phyloP scores from a whole-genome alignment of 2,888 invertebrate species.

The Sisyra nigra region DNA sequence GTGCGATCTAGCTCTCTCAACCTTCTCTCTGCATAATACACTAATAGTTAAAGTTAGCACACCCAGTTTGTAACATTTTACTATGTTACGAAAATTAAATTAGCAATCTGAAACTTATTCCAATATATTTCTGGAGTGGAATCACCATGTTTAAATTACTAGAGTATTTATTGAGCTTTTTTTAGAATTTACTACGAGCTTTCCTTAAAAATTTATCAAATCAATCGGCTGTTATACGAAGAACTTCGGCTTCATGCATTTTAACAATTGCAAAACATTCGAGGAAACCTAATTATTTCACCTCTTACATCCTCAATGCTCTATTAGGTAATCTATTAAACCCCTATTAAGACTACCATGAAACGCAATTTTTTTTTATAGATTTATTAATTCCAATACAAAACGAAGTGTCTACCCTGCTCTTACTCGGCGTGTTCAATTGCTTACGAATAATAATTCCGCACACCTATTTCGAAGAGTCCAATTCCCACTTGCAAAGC shows the following conservation, averaged over 20 bases:
- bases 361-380: too few relatives aligned
- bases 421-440: slow-evolving; percentile 47
- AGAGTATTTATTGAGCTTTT: slow-evolving; percentile 11
- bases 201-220: slow-evolving; percentile 46
- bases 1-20: too few relatives aligned
- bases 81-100: too few relatives aligned
- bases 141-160: too few relatives aligned
- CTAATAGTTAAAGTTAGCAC: too few relatives aligned
- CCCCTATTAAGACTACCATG: too few relatives aligned
- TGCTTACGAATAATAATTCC: slow-evolving; percentile 47
- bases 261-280: slow-evolving; percentile 65
- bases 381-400: slow-evolving; percentile 18
- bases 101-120: too few relatives aligned
- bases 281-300: slow-evolving; percentile 49
- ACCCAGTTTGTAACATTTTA: too few relatives aligned
- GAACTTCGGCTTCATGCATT: slow-evolving; percentile 68
- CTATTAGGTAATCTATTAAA: slow-evolving; percentile 41
- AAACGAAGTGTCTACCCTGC: slow-evolving; percentile 26
- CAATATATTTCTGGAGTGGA: too few relatives aligned
- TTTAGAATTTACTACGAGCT: slow-evolving; percentile 46
- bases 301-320: slow-evolving; percentile 46
- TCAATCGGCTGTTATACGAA: slow-evolving; percentile 55
- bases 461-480: slow-evolving; percentile 10
- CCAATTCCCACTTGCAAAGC: slow-evolving; percentile 18
- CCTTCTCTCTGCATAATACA: too few relatives aligned